Percentiles rank a stretch among this genome's conserved stretches.
These are phyloP conservation scores for Onychomys torridus DNA, from an alignment of 2,797 vertebrate species.

Conservation along the genomic window DNA sequence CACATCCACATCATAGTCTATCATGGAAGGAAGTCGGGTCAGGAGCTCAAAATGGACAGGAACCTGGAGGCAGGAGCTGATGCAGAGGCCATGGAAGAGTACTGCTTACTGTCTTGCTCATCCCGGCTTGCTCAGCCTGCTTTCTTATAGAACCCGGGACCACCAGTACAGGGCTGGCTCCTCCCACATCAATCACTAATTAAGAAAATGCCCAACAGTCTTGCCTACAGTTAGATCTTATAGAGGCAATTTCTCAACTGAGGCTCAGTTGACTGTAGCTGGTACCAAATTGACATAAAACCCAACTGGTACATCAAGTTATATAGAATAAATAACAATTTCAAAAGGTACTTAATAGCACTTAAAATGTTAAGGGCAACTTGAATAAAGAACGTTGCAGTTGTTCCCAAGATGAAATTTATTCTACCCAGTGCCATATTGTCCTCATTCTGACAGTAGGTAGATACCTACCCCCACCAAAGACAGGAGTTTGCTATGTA, in stretches of 20 bases:
- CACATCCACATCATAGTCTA: neutral
- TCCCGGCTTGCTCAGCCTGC: no score
- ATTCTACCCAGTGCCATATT: neutral
- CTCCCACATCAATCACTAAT: no score
- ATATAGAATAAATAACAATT: constrained; percentile 14
- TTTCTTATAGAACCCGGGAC: neutral
- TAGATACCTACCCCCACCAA: neutral
- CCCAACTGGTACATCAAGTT: neutral
- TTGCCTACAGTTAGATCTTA: neutral
- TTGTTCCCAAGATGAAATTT: neutral
- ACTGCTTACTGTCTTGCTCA: neutral
- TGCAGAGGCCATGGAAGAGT: neutral
- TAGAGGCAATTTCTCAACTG: neutral
- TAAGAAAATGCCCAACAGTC: neutral
- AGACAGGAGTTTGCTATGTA: neutral
- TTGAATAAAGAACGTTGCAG: neutral
- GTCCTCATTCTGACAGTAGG: neutral
- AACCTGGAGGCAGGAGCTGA: neutral
- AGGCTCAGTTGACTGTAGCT: neutral
- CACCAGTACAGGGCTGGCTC: neutral
- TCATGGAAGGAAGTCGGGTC: neutral
- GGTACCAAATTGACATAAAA: neutral
- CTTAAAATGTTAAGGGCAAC: neutral
- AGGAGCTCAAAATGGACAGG: neutral
- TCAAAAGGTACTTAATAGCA: neutral